Evolutionary conservation across 2,888 invertebrate genomes (phyloP).

Genomic region (Troides aeacus): DNA sequence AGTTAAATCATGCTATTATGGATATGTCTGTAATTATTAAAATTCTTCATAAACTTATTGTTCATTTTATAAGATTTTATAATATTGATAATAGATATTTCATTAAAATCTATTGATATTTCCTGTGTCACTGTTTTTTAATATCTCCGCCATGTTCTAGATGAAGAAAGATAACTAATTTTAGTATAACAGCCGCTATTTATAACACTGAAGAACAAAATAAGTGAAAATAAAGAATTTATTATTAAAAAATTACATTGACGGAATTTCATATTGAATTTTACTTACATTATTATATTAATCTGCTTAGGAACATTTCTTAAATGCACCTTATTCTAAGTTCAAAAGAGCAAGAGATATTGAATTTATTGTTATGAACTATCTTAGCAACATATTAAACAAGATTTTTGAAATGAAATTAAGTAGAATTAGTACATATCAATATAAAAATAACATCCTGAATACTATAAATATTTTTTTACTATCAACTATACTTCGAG

Average conservation of each 20-base stretch:
- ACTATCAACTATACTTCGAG: no score
- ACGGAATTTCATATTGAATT: slow-evolving; percentile 43
- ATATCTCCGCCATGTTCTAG: slow-evolving; percentile 42
- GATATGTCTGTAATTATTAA: slow-evolving; percentile 59
- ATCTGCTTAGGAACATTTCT: not conserved
- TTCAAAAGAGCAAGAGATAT: no score
- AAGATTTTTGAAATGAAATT: no score
- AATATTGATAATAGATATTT: slow-evolving; percentile 55
- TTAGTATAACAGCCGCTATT: slow-evolving; percentile 26
- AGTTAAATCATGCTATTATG: slow-evolving; percentile 61
- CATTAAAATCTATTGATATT: slow-evolving; percentile 46
- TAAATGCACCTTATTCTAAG: not conserved
- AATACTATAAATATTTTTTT: no score
- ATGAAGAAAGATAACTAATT: slow-evolving; percentile 19
- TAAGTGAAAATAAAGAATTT: slow-evolving; percentile 61
- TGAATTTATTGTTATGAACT: no score
- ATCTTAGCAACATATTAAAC: no score
- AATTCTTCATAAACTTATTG: slow-evolving; percentile 34
- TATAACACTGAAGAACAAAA: slow-evolving; percentile 54
- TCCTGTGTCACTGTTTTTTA: slow-evolving; percentile 44
- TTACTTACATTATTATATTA: not conserved
- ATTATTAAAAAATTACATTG: slow-evolving; percentile 57
- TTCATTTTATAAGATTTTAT: slow-evolving; percentile 59
- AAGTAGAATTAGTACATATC: no score
- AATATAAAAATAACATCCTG: no score